Evolutionary conservation across 92 coral and sea anemone genomes (phyloP).

Genomic region (Palythoa caribaeorum): DNA sequence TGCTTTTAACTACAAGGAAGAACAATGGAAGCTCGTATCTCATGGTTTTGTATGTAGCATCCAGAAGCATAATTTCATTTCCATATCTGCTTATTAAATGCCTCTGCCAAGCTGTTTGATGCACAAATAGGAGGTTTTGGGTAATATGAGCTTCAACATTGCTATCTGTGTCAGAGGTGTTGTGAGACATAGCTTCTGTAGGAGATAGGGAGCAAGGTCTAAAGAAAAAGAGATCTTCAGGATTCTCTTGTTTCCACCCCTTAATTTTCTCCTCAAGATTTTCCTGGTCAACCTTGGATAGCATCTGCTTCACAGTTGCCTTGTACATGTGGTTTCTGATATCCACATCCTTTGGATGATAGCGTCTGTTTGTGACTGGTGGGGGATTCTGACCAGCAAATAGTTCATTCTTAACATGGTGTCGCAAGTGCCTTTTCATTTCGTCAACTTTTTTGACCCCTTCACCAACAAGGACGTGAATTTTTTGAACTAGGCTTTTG

Average conservation of each 20-base stretch:
- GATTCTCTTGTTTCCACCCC: background rate
- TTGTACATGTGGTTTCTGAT: too few relatives aligned
- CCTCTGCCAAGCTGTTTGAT: background rate
- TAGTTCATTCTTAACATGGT: constrained; percentile 33
- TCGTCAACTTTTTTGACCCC: constrained; percentile 71
- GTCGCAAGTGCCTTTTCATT: constrained; percentile 71
- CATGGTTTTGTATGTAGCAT: background rate
- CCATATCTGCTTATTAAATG: background rate
- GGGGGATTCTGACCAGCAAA: too few relatives aligned
- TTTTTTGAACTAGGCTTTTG: constrained; percentile 58
- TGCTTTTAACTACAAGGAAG: background rate
- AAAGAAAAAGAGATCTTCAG: background rate
- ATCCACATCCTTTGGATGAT: background rate
- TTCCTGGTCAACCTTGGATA: background rate
- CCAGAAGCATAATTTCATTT: background rate
- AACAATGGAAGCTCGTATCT: background rate
- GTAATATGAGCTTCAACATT: too few relatives aligned
- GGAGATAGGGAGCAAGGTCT: background rate
- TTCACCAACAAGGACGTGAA: constrained; percentile 61
- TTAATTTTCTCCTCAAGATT: background rate
- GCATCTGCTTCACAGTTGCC: background rate
- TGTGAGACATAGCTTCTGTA: background rate
- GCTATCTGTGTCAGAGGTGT: background rate
- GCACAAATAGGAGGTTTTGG: background rate
- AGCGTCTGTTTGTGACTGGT: background rate